phyloP scores from a whole-genome alignment of 1,140 invertebrate genomes.

The Scaptomyza pallida region DNA sequence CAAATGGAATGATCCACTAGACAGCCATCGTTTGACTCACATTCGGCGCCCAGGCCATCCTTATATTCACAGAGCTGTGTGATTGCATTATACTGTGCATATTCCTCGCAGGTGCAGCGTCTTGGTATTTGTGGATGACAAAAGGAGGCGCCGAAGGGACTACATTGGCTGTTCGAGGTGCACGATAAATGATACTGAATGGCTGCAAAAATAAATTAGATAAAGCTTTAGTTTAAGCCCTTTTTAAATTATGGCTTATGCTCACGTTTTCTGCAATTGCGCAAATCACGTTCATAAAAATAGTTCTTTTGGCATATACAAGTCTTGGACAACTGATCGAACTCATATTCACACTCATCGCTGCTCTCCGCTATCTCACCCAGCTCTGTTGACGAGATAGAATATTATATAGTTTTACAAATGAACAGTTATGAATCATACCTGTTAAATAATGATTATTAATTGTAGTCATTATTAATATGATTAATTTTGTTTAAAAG shows the following conservation, averaged over 20 bases:
- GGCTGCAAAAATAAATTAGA: conserved; percentile 40
- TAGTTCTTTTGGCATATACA: conserved; percentile 83
- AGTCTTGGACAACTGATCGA: conserved; percentile 72
- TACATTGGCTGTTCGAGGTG: conserved; percentile 81
- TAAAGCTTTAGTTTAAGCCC: neutral
- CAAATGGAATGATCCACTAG: conserved; percentile 83
- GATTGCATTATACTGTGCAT: conserved; percentile 75
- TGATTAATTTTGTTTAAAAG: no score
- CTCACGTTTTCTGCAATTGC: conserved; percentile 81
- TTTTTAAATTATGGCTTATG: no score
- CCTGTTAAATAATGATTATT: no score
- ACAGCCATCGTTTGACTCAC: conserved; percentile 71
- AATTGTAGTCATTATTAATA: no score
- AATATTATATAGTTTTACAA: neutral
- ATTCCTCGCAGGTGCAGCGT: conserved; percentile 78
- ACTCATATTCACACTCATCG: conserved; percentile 77
- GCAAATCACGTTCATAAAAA: conserved; percentile 76
- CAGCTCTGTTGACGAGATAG: conserved; percentile 53
- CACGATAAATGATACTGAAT: conserved; percentile 81
- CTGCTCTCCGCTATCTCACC: conserved; percentile 82
- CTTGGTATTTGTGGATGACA: conserved; percentile 71
- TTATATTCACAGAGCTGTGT: conserved; percentile 76
- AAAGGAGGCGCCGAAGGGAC: conserved; percentile 78
- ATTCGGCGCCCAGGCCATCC: conserved; percentile 73
- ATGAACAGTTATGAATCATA: no score